Conservation (phyloP, 2,113 vertebrate species). For the Campylorhamphus procurvoides region DNA sequence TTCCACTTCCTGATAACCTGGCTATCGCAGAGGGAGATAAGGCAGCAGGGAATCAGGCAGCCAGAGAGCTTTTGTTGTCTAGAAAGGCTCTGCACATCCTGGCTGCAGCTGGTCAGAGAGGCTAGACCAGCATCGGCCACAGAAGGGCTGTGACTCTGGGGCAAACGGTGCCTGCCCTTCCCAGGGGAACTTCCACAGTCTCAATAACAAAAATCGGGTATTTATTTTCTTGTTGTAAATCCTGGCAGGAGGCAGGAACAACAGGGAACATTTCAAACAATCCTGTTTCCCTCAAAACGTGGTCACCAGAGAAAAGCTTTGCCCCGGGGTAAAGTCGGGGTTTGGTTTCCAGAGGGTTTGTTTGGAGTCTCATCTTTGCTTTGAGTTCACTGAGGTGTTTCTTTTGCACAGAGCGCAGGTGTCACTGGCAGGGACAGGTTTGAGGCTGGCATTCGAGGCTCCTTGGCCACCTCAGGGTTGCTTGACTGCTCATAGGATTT, state of each 20-base stretch:
- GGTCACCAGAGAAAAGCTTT: not conserved
- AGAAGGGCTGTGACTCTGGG: not conserved
- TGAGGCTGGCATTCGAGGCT: not conserved
- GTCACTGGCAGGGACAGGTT: not conserved
- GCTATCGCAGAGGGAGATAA: not conserved
- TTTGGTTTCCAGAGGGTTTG: not conserved
- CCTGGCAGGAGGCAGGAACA: not conserved
- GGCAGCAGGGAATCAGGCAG: not conserved
- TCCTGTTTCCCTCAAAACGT: not conserved
- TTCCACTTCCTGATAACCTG: not conserved
- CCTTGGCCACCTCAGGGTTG: fast-evolving
- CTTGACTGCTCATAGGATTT: not conserved
- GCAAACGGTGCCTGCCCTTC: not conserved
- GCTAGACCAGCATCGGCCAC: not conserved
- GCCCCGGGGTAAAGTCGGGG: not conserved
- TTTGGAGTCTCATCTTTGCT: not conserved
- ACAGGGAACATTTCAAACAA: not conserved
- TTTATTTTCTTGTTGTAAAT: not conserved
- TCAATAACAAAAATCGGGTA: not conserved
- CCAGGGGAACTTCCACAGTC: not conserved
- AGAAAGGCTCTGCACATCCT: not conserved
- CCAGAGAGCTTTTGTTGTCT: constrained; percentile 11
- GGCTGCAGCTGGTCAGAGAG: not conserved
- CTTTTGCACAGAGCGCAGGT: not conserved
- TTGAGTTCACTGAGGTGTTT: not conserved